Evolutionary conservation across 2,113 vertebrate genomes (phyloP).

Genomic region (Thymallus thymallus): DNA sequence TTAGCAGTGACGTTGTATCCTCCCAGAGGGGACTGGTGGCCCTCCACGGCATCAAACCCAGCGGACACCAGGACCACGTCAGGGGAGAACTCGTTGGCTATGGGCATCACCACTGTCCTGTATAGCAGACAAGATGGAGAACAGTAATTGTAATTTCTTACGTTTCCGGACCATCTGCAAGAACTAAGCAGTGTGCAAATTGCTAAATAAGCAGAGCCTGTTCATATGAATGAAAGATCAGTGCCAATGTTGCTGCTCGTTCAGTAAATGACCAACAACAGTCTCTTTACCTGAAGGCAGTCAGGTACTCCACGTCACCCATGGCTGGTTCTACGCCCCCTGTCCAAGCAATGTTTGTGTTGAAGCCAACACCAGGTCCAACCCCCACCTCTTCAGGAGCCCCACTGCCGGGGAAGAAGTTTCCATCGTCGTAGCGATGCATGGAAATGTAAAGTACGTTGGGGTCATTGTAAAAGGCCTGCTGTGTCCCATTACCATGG

Average conservation of each 20-base stretch:
- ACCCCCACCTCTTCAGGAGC: constrained; percentile 86
- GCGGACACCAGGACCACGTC: constrained; percentile 86
- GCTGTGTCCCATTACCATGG: constrained; percentile 85
- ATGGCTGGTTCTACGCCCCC: constrained; percentile 85
- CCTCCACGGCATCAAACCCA: constrained; percentile 86
- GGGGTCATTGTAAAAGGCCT: constrained; percentile 84
- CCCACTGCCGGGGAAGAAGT: constrained; percentile 86
- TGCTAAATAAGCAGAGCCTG: too few species aligned
- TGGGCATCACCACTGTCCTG: constrained; percentile 89
- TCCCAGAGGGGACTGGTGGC: constrained; percentile 82
- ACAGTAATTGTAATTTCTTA: not conserved
- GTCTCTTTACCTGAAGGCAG: constrained; percentile 79
- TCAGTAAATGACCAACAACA: not conserved
- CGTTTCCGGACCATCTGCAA: not conserved
- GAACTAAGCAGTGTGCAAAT: too few species aligned
- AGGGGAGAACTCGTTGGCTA: constrained; percentile 83
- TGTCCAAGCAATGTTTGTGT: constrained; percentile 87
- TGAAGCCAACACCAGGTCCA: constrained; percentile 81
- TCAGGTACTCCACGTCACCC: constrained; percentile 85
- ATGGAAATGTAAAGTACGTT: constrained; percentile 84
- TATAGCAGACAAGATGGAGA: not conserved
- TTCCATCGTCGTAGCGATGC: constrained; percentile 87
- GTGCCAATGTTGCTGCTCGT: not conserved
- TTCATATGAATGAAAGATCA: not conserved
- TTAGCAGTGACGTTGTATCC: constrained; percentile 86